Conservation (phyloP, 1,140 invertebrate species). For the Plectrocnemia conspersa region DNA sequence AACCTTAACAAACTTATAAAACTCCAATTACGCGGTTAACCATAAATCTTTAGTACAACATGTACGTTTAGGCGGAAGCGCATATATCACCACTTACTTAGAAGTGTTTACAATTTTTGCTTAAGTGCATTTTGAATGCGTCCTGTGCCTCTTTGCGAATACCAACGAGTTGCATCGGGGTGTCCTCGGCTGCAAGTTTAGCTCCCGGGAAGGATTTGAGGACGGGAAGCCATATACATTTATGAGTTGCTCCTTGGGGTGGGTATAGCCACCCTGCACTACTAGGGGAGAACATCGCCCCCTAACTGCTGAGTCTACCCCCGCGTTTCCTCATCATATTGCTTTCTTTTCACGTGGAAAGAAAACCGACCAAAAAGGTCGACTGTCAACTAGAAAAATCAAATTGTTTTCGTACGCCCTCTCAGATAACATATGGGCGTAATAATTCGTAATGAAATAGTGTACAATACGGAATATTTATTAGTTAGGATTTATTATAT, state of each 20-base stretch:
- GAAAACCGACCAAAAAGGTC: constrained; percentile 1
- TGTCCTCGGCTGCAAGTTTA: not conserved
- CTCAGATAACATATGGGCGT: too few species aligned
- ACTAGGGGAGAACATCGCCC: not conserved
- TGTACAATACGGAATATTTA: too few species aligned
- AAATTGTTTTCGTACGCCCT: too few species aligned
- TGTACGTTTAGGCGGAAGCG: too few species aligned
- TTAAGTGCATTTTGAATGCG: constrained; percentile 18
- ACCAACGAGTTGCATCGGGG: constrained; percentile 5
- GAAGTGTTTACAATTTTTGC: too few species aligned
- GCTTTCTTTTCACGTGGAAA: constrained; percentile 8
- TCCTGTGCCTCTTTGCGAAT: constrained; percentile 10
- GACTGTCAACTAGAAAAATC: too few species aligned
- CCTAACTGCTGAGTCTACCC: not conserved
- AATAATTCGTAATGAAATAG: too few species aligned
- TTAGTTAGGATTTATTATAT: too few species aligned
- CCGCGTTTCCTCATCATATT: constrained; percentile 1
- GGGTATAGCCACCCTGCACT: not conserved
- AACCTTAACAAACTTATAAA: too few species aligned
- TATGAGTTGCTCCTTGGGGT: constrained; percentile 11
- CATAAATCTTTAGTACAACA: too few species aligned
- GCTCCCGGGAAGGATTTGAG: constrained; percentile 4
- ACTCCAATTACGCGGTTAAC: too few species aligned
- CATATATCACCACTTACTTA: too few species aligned
- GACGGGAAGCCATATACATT: constrained; percentile 20